These are phyloP conservation scores for Melanerpes aurifrons DNA, from an alignment of 2,113 vertebrate genomes.

Conservation along the genomic window DNA sequence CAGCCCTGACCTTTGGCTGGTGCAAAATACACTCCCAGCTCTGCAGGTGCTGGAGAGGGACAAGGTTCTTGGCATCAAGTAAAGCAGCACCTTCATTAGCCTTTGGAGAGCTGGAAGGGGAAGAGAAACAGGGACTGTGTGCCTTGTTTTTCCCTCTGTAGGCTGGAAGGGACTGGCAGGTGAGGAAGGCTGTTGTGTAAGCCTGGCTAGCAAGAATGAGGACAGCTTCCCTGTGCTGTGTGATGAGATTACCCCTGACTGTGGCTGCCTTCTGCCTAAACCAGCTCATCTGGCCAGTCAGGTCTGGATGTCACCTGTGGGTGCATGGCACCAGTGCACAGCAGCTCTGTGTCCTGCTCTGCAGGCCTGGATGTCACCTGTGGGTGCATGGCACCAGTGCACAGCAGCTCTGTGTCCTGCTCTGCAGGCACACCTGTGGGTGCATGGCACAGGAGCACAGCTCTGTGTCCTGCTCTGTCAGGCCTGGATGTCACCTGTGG, in stretches of 20 bases:
- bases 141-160: background rate
- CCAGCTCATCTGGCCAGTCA: background rate
- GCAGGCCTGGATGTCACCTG: background rate
- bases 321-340: accelerated
- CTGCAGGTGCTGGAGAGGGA: background rate
- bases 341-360: background rate
- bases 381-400: accelerated
- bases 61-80: background rate
- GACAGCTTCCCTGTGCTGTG: background rate
- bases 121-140: background rate
- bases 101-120: background rate
- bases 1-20: background rate
- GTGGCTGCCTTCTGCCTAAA: accelerated
- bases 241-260: background rate
- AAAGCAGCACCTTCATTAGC: background rate
- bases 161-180: background rate
- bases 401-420: background rate
- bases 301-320: background rate
- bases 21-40: background rate
- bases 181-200: background rate
- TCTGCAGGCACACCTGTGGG: no score
- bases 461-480: background rate
- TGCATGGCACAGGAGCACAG: accelerated
- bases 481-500: no score
- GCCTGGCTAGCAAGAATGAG: background rate